phyloP scores from a whole-genome alignment of 2,113 vertebrate genomes.

The Tauraco erythrolophus region DNA sequence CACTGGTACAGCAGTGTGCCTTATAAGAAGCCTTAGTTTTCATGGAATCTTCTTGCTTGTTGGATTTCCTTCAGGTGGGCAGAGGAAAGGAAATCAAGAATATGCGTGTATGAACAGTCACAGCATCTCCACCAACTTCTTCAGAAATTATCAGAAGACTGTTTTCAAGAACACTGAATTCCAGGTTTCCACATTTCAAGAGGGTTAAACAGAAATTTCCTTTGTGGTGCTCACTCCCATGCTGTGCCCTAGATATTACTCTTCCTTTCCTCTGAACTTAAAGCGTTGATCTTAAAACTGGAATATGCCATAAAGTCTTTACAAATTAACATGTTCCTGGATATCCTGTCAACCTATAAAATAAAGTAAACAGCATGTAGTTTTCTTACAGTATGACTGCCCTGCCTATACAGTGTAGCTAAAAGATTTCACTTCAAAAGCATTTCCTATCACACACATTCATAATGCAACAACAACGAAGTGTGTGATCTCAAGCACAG shows the following conservation, averaged over 20 bases:
- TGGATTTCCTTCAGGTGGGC: background rate
- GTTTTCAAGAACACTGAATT: background rate
- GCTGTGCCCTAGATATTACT: background rate
- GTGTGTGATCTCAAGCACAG: background rate
- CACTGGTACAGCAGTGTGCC: accelerated
- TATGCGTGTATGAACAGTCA: background rate
- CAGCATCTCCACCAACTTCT: background rate
- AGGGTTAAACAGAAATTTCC: background rate
- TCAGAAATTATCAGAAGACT: background rate
- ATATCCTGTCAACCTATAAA: background rate
- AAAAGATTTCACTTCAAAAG: background rate
- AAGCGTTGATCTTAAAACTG: background rate
- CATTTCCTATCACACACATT: background rate
- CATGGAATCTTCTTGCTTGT: background rate
- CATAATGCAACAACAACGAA: background rate
- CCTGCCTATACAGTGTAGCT: background rate
- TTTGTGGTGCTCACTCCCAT: background rate
- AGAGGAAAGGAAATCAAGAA: background rate
- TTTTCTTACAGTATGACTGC: background rate
- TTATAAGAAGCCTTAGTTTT: background rate
- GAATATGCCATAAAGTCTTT: background rate
- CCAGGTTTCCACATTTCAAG: background rate
- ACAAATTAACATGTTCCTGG: background rate
- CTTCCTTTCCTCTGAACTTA: background rate
- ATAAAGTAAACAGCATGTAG: background rate